These are phyloP conservation scores for Campoplex capitator DNA, from an alignment of 2,888 invertebrate genomes.

Conservation along the genomic window DNA sequence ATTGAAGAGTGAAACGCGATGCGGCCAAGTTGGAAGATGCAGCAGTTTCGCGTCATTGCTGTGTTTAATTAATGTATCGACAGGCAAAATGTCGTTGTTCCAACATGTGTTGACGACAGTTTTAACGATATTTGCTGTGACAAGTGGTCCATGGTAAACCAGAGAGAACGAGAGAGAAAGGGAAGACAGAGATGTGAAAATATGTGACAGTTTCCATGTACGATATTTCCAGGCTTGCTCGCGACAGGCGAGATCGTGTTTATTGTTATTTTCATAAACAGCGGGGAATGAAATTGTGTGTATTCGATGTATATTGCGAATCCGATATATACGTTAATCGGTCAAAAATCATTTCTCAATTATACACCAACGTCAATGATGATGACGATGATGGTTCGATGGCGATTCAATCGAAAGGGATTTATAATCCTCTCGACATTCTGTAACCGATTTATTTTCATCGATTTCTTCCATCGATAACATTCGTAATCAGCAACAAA, in stretches of 20 bases:
- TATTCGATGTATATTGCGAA: too few relatives aligned
- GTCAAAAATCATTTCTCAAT: slow-evolving; percentile 9
- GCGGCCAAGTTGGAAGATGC: not conserved
- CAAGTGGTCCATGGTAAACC: not conserved
- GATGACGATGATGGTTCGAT: not conserved
- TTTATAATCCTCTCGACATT: not conserved
- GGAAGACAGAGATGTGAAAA: slow-evolving; percentile 3
- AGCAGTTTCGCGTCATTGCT: slow-evolving; percentile 23
- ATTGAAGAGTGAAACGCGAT: slow-evolving; percentile 3
- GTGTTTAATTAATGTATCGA: slow-evolving; percentile 75
- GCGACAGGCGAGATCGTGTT: not conserved
- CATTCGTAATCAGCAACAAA: not conserved
- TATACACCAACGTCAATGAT: not conserved
- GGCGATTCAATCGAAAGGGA: not conserved
- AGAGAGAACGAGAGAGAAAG: not conserved
- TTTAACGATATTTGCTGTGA: slow-evolving; percentile 15
- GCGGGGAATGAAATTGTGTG: not conserved
- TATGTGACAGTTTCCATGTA: slow-evolving; percentile 13
- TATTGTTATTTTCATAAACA: slow-evolving; percentile 7
- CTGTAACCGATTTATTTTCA: not conserved
- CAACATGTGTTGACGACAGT: slow-evolving; percentile 22
- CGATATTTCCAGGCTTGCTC: not conserved
- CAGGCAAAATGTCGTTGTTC: slow-evolving; percentile 58
- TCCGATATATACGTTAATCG: not conserved
- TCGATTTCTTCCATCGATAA: not conserved